Evolutionary conservation across 2,888 invertebrate genomes (phyloP).

Genomic region (Troilus luridus): DNA sequence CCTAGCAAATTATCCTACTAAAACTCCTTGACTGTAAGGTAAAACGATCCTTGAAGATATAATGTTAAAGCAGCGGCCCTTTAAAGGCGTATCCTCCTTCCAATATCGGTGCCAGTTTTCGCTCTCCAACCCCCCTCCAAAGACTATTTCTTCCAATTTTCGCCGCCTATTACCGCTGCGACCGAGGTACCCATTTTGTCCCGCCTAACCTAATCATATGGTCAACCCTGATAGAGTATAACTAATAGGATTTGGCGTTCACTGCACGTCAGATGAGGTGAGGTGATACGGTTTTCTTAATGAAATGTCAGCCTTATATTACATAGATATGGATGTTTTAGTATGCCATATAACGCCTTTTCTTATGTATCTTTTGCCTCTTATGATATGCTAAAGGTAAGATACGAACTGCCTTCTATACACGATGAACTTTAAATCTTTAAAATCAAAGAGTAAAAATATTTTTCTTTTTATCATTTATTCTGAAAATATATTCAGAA

Average conservation of each 20-base stretch:
- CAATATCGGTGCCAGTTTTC: slow-evolving; percentile 34
- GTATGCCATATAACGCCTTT: background rate
- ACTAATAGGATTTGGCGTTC: background rate
- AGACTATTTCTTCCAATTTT: slow-evolving; percentile 46
- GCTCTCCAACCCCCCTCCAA: background rate
- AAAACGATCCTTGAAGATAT: background rate
- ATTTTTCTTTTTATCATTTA: too few relatives aligned
- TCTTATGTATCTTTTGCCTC: too few relatives aligned
- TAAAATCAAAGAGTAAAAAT: too few relatives aligned
- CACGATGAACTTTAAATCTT: too few relatives aligned
- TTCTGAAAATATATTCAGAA: too few relatives aligned
- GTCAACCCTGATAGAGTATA: slow-evolving; percentile 12
- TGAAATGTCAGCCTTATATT: background rate
- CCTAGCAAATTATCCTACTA: background rate
- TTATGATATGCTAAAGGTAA: too few relatives aligned
- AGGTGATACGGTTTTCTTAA: background rate
- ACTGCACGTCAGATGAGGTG: background rate
- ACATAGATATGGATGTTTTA: background rate
- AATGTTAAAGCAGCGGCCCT: background rate
- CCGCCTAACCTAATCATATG: slow-evolving; percentile 17
- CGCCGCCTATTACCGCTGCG: slow-evolving; percentile 14
- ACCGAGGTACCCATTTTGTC: slow-evolving; percentile 31
- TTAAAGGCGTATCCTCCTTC: background rate
- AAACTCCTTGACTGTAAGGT: background rate
- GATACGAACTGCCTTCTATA: too few relatives aligned